phyloP scores from a whole-genome alignment of 1,140 invertebrate genomes.

The Wasmannia auropunctata region DNA sequence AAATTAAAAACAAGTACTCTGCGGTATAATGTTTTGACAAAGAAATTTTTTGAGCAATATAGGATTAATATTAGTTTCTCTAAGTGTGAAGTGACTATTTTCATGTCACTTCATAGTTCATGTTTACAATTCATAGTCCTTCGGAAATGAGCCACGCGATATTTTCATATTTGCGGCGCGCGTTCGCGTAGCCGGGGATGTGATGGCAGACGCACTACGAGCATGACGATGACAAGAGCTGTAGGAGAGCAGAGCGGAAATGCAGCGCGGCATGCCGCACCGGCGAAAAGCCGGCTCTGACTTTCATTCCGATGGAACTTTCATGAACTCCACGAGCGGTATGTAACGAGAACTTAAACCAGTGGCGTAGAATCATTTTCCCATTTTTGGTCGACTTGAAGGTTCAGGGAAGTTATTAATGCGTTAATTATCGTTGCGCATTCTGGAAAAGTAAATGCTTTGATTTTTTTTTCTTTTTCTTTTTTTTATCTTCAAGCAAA shows the following conservation, averaged over 20 bases:
- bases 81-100: background rate
- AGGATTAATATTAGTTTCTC: background rate
- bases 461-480: no score
- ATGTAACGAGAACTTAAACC: constrained; percentile 68
- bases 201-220: constrained; percentile 43
- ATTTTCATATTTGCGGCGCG: constrained; percentile 65
- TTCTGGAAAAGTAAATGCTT: background rate
- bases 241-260: constrained; percentile 58
- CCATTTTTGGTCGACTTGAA: background rate
- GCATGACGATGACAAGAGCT: constrained; percentile 63
- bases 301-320: constrained; percentile 71
- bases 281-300: constrained; percentile 47
- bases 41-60: background rate
- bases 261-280: constrained; percentile 25
- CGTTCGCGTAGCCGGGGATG: constrained; percentile 53
- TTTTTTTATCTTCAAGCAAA: background rate
- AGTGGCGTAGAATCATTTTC: constrained; percentile 56
- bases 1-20: background rate
- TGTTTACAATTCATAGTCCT: constrained; percentile 19
- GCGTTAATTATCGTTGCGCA: background rate
- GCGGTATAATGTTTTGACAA: background rate
- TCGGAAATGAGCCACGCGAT: constrained; percentile 52
- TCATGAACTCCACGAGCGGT: constrained; percentile 67
- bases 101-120: no score
- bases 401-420: background rate